These are phyloP conservation scores for Rhabdomys pumilio DNA, from an alignment of 2,797 vertebrate genomes.

Conservation along the genomic window DNA sequence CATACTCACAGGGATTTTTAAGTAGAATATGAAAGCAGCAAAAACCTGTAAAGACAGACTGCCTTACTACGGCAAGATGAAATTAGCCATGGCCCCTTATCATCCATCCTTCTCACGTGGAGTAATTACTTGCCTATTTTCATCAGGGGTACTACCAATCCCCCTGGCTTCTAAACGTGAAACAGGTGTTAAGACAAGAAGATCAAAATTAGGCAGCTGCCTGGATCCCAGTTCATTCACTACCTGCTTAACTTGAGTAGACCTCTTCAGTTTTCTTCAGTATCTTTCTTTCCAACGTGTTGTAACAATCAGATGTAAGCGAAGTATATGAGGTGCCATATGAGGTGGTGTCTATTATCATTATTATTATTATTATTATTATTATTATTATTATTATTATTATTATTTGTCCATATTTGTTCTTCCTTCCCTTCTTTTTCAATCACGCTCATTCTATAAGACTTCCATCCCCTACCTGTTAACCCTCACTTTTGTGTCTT, in stretches of 20 bases:
- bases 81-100: neutral
- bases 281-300: neutral
- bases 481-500: neutral
- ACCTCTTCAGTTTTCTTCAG: neutral
- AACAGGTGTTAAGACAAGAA: neutral
- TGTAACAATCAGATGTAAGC: neutral
- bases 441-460: neutral
- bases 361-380: neutral
- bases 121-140: neutral
- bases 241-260: neutral
- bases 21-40: neutral
- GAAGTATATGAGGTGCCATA: neutral
- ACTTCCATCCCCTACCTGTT: neutral
- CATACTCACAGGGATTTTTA: constrained; percentile 2
- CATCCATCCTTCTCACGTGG: neutral
- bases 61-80: neutral
- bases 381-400: neutral
- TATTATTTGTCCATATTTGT: neutral
- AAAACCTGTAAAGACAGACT: neutral
- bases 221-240: neutral
- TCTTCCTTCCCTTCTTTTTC: neutral
- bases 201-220: neutral
- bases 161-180: neutral
- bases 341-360: neutral
- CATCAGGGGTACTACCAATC: neutral